Evolutionary conservation across 2,797 vertebrate genomes (phyloP).

Genomic region (Merluccius polli): DNA sequence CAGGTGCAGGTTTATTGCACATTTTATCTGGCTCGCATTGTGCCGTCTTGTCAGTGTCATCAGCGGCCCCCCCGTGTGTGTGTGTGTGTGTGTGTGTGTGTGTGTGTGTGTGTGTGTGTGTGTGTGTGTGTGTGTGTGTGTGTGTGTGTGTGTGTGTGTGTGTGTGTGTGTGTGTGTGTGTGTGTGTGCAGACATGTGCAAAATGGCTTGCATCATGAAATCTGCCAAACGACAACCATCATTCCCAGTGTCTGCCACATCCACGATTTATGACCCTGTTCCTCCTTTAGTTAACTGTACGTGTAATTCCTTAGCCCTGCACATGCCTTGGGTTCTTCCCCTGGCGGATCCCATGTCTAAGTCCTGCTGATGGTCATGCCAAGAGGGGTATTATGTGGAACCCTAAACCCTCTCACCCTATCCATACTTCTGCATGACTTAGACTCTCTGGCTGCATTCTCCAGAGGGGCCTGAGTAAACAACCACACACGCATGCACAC

Average conservation of each 20-base stretch:
- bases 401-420: constrained; percentile 56
- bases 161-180: constrained; percentile 21
- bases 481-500: constrained; percentile 28
- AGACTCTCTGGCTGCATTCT: constrained; percentile 68
- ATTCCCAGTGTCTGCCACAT: not conserved
- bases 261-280: not conserved
- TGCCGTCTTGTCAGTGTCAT: constrained; percentile 27
- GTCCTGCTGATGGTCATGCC: constrained; percentile 29
- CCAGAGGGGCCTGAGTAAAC: constrained; percentile 59
- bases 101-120: not conserved
- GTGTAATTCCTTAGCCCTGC: too few relatives aligned
- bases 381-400: constrained; percentile 52
- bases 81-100: not conserved
- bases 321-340: not conserved
- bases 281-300: too few relatives aligned
- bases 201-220: not conserved
- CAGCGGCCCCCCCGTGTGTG: constrained; percentile 23
- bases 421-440: constrained; percentile 44
- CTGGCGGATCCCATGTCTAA: constrained; percentile 21
- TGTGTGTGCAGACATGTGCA: too few relatives aligned
- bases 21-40: constrained; percentile 23
- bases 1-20: constrained; percentile 39
- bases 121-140: constrained; percentile 2
- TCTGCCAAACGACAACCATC: not conserved
- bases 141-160: not conserved